Conservation (phyloP, 2,888 invertebrate species). For the Belgica antarctica region DNA sequence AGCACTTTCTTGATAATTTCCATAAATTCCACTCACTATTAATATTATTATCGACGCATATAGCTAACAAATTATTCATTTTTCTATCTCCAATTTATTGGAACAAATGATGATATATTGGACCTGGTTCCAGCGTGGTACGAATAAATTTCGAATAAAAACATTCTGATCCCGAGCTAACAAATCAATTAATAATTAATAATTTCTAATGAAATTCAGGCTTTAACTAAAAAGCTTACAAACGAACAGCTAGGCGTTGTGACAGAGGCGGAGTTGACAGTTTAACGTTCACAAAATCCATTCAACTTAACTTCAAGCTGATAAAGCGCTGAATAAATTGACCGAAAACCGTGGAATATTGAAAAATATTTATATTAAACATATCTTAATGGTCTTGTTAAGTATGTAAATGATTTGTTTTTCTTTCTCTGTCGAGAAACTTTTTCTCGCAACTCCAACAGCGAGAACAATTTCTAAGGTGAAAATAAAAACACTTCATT, state of each 20-base stretch:
- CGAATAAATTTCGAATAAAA: background rate
- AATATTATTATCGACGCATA: background rate
- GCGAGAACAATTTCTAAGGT: background rate
- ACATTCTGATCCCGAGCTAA: slow-evolving; percentile 17
- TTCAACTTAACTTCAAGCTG: no score
- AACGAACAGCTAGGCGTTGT: no score
- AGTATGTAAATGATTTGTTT: slow-evolving; percentile 39
- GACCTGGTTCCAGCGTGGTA: background rate
- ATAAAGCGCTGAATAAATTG: no score
- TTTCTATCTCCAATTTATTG: background rate
- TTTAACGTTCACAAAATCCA: no score
- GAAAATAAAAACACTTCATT: slow-evolving; percentile 14
- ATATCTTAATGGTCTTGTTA: slow-evolving; percentile 41
- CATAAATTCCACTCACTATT: slow-evolving; percentile 1
- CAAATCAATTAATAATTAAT: slow-evolving; percentile 41
- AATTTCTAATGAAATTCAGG: slow-evolving; percentile 34
- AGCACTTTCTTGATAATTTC: background rate
- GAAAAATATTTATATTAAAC: slow-evolving; percentile 36
- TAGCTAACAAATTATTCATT: background rate
- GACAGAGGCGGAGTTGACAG: no score
- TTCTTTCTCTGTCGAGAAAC: slow-evolving; percentile 17
- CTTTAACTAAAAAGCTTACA: no score
- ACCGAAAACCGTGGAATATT: background rate
- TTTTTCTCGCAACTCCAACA: background rate
- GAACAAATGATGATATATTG: slow-evolving; percentile 27